phyloP scores from a whole-genome alignment of 2,888 invertebrate species.

The Acheta domesticus region DNA sequence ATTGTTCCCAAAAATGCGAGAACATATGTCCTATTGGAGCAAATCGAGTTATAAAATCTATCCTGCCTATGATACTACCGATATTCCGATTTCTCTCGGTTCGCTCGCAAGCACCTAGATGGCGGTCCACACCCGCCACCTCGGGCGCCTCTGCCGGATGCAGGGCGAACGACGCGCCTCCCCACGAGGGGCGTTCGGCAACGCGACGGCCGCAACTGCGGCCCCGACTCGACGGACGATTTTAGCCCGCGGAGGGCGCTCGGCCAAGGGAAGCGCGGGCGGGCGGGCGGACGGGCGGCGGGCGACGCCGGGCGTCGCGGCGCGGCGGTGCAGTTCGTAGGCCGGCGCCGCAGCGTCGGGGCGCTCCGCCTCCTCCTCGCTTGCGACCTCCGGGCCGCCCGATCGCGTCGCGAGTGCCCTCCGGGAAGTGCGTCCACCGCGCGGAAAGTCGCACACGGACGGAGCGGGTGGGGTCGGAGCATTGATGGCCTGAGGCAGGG shows the following conservation, averaged over 20 bases:
- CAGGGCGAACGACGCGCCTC: background rate
- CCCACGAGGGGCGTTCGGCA: background rate
- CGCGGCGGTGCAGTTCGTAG: conserved; percentile 24
- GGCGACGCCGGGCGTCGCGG: background rate
- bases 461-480: too few species aligned
- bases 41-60: too few species aligned
- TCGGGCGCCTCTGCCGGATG: background rate
- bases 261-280: conserved; percentile 19
- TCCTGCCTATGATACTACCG: too few species aligned
- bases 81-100: too few species aligned
- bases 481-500: background rate
- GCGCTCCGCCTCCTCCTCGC: background rate
- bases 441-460: too few species aligned
- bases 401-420: background rate
- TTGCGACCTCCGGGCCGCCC: background rate
- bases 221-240: background rate
- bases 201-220: background rate
- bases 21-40: too few species aligned
- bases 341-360: conserved; percentile 24
- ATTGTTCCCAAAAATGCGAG: too few species aligned
- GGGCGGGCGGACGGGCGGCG: background rate
- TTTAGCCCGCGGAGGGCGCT: background rate
- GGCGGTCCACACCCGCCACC: too few species aligned
- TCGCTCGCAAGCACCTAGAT: too few species aligned
- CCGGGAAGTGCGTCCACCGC: too few species aligned